Base-by-base conservation (phyloP, 1,140 invertebrate species). In the Armadillidium nasatum region DNA sequence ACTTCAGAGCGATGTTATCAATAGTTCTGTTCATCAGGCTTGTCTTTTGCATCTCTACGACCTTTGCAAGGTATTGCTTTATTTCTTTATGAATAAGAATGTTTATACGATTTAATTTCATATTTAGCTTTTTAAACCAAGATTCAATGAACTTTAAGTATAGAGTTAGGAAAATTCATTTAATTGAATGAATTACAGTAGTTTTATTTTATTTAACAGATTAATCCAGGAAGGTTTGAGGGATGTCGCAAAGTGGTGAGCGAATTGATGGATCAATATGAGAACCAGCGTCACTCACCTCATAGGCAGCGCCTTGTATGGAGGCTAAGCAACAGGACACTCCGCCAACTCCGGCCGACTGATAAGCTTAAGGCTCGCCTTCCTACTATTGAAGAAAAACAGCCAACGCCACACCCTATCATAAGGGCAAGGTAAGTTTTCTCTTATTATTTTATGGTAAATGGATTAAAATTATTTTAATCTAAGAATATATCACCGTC, bases 291-390 rank as follows among this genome's bases (percentile, higher is more conserved):
- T 66, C 89, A 90, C 82, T 88, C 88, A 78, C 89, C 90, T 19
- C 88, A 91, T 81, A 87, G 89, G 33, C 91, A 93, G 84, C 88
- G 90, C 67, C 87, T 93, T 70, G 89, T 91, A 74, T 92, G 91
- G 91, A 88, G 82, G 66, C 79, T 85, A 68, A 85, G 82, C 67
- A 84, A 84, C 73, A 78, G 84, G 33, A 84, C 83, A 23, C 79
- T 83, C 71, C 86, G 90, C 82, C 87, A 91, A 78, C 85, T 91
- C 77, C 88, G 91, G 73, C 91, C 91, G 3, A 92, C 91, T 72
- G 90, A 91, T 83, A 90, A 89, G 79, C 88, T 92, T 73, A 90
- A 87, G 33, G 89, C 89, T 9, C 87, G 89, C 69, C 85, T 92
- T 81, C 90, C 91, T 70, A 91, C 89, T 80, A 92, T 92, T 82